phyloP scores from a whole-genome alignment of 2,797 vertebrate species.

The Hypotaenidia philippensis region DNA sequence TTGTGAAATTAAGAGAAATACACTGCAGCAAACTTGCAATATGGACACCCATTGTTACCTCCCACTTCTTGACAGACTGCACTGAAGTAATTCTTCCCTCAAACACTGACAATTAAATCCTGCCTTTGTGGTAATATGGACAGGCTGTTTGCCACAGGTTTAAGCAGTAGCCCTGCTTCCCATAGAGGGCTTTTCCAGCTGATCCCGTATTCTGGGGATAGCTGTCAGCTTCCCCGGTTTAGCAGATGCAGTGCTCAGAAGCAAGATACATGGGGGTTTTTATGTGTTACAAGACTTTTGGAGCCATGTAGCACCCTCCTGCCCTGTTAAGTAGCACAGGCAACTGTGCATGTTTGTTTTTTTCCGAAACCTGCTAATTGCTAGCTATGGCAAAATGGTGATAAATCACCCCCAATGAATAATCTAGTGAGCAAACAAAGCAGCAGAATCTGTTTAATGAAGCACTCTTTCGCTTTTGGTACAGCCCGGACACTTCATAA shows the following conservation, averaged over 20 bases:
- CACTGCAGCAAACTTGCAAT: not conserved
- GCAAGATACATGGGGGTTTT: not conserved
- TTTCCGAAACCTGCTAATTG: conserved; percentile 35
- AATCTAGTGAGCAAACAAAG: conserved; percentile 55
- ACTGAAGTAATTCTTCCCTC: not conserved
- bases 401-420: conserved; percentile 54
- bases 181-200: not conserved
- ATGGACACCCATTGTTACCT: not conserved
- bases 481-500: conserved; percentile 41
- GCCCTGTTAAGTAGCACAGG: not conserved
- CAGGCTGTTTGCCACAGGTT: not conserved
- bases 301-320: not conserved
- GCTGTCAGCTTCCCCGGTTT: not conserved
- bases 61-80: not conserved
- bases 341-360: conserved; percentile 4
- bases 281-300: not conserved
- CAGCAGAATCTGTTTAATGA: conserved; percentile 43
- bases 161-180: not conserved
- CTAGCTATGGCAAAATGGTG: conserved; percentile 23
- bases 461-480: conserved; percentile 34
- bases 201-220: not conserved
- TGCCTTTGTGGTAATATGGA: not conserved
- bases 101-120: not conserved
- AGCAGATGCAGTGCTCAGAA: not conserved
- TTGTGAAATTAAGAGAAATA: not conserved